Evolutionary conservation across 2,888 invertebrate species (phyloP), one percentile per base, ranked within the genome.

Genomic region (Cataglyphis altisquamis): DNA sequence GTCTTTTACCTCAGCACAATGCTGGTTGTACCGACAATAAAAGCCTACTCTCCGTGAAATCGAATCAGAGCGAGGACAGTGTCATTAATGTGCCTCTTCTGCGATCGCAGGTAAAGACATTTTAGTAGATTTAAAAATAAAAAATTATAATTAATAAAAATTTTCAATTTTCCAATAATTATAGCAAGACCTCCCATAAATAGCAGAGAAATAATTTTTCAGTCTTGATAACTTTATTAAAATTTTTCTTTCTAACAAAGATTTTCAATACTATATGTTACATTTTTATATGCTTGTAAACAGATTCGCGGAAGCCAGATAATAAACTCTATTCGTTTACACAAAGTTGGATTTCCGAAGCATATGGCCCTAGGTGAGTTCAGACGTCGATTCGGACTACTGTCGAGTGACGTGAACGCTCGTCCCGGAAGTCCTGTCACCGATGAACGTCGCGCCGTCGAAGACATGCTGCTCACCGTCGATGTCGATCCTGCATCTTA

Each of bases 271-370:
- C 4, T 15, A 1, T n/a, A 32, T 68, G 10, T 25, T 18, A 48
- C n/a, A 5, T 32, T n/a, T 29, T 18, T 18, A 52, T 9, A 93
- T n/a, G 12, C 21, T 67, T 55, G 52, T 93, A n/a, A 52, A 4
- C 93, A 98, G 98, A 96, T 99, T 92, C 97, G 99, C 90, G 98
- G 99, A 39, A 97, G 97, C 90, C 98, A 99, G 96, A 96, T 99
- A 75, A 95, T 99, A 88, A 98, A 99, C 91, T 97, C 98, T 0
- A 97, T 98, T 0, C 96, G 99, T 32, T 95, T 99, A 84, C 97
- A 98, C 96, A 98, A 99, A 93, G 98, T 98, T 95, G 99, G 99
- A 36, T 99, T 98, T 95, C 99, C 99, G 0, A 98, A 98, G 93
- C 97, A 97, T 92, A 97, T 99, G 96, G 98, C 97, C 84, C 96